Percentiles rank a stretch among this genome's conserved stretches.
Evolutionary conservation across 2,113 vertebrate genomes (phyloP).

Genomic region (Pipra filicauda): DNA sequence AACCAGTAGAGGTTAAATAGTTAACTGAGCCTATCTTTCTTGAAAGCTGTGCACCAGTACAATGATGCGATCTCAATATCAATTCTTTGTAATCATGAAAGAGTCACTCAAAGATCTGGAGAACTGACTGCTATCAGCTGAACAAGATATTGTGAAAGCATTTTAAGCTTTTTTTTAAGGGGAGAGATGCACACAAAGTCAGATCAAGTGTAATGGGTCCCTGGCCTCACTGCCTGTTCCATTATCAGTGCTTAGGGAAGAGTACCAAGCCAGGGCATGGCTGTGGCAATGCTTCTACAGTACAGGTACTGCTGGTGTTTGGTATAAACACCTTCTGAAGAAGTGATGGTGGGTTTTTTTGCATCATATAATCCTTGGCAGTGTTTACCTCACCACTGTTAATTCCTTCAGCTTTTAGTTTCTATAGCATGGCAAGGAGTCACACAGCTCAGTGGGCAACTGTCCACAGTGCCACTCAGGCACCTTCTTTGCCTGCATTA

Average conservation of each 20-base stretch:
- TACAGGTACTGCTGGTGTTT: not conserved
- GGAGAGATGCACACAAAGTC: not conserved
- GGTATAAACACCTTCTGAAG: not conserved
- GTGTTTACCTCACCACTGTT: not conserved
- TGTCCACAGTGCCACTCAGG: not conserved
- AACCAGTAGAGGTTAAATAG: not conserved
- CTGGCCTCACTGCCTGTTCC: not conserved
- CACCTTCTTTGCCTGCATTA: not conserved
- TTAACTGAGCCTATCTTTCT: not conserved
- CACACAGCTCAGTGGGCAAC: not conserved
- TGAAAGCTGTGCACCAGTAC: not conserved
- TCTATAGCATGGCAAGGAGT: not conserved
- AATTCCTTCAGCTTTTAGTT: not conserved
- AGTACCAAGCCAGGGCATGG: not conserved
- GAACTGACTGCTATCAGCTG: not conserved
- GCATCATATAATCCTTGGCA: not conserved
- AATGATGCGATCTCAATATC: not conserved
- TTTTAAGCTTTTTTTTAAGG: not conserved
- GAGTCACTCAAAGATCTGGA: not conserved
- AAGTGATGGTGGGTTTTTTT: accelerated
- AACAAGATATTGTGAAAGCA: not conserved
- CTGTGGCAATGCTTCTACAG: not conserved
- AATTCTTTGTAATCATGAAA: not conserved
- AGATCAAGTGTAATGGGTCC: not conserved
- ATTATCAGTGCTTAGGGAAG: not conserved